Evolutionary conservation across 37 sponge, comb jelly and placozoan genomes (phyloP), one percentile per base, ranked within the genome.

Genomic region (Oscarella lobularis): DNA sequence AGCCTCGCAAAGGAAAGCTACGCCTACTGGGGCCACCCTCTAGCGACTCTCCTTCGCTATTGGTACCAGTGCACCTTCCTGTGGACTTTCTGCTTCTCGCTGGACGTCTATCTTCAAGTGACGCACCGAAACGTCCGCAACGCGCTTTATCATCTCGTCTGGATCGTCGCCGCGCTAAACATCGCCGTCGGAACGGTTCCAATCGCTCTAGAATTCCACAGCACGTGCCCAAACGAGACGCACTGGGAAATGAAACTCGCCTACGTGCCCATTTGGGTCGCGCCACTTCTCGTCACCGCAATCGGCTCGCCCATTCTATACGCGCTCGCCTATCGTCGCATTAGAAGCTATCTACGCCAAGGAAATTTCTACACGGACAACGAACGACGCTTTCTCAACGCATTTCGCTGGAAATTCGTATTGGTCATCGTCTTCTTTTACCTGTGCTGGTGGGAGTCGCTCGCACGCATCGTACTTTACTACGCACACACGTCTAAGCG

Each of bases 381-480:
- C 6, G 71, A 14, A 4, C 6, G 71, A 4, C 71, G 33, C 29
- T 4, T 68, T 5, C 6, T 14, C 5, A 4, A 29, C 4, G 71
- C 31, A 34, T 32, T 68, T 5, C 29, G 33, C 5, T 30, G 6
- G 4, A 68, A 68, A 14, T 68, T 68, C 71, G 35, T 68, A 5
- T 35, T 68, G 31, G 33, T 68, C 31, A 4, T 68, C 31, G 29
- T 68, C 31, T 5, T 68, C 71, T 68, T 68, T 14, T 68, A 68
- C 71, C 6, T 68, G 5, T 68, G 71, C 60, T 48, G 60, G 60
- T 48, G 60, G 60, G n/a, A n/a, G n/a, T n/a, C n/a, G n/a, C n/a
- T n/a, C n/a, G n/a, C n/a, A n/a, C n/a, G n/a, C n/a, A n/a, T n/a
- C n/a, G n/a, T n/a, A n/a, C n/a, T n/a, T n/a, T n/a, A n/a, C n/a